Conservation (phyloP, 2,113 vertebrate species). For the Equus przewalskii region DNA sequence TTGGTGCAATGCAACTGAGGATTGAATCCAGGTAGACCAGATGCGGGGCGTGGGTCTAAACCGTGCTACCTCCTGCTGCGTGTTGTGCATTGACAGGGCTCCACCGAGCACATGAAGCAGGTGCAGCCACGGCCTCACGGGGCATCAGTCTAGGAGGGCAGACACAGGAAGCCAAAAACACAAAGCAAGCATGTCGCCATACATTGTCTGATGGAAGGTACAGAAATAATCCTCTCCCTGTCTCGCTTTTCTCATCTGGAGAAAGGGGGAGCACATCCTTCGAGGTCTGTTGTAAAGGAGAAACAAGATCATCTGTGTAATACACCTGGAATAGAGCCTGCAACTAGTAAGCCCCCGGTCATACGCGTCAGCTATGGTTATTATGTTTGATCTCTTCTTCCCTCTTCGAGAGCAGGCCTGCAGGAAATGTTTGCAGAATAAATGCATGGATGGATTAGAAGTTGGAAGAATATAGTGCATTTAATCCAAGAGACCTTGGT, state of each 20-base stretch:
- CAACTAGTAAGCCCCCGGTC: rapidly evolving
- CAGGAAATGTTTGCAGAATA: background rate
- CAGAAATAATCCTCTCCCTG: background rate
- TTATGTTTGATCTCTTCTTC: rapidly evolving
- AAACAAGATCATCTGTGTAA: rapidly evolving
- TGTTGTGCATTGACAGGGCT: rapidly evolving
- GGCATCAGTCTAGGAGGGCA: background rate
- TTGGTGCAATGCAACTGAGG: rapidly evolving
- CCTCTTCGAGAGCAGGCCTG: background rate
- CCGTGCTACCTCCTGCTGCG: rapidly evolving
- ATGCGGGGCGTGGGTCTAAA: too few species aligned
- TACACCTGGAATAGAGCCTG: too few species aligned
- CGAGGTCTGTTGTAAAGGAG: background rate
- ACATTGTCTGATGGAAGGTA: rapidly evolving
- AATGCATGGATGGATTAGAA: background rate
- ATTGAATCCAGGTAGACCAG: background rate
- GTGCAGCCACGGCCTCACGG: rapidly evolving
- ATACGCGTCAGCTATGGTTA: rapidly evolving
- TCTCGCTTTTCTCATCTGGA: background rate
- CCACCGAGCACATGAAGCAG: rapidly evolving
- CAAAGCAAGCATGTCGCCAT: rapidly evolving
- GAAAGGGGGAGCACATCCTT: background rate
- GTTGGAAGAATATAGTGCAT: background rate
- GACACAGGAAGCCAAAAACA: too few species aligned
- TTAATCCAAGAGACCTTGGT: background rate